Evolutionary conservation across 1,140 invertebrate genomes (phyloP).

Genomic region (Drosophila repletoides): DNA sequence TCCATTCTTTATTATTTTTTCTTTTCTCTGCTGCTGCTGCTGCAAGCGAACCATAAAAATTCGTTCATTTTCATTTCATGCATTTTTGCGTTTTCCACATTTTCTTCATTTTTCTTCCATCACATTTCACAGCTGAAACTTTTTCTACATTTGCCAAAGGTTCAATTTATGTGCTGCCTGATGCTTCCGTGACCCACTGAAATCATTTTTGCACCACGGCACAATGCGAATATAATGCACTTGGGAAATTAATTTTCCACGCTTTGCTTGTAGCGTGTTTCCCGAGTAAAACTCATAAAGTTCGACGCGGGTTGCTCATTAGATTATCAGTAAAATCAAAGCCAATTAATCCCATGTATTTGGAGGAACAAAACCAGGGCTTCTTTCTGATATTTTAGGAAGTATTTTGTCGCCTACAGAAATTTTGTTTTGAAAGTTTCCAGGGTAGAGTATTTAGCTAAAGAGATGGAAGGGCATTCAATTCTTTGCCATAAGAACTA

Average conservation of each 20-base stretch:
- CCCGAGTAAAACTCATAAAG: slow-evolving; percentile 42
- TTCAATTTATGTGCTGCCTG: slow-evolving; percentile 49
- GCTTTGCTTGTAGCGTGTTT: too few species aligned
- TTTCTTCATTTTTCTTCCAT: slow-evolving; percentile 26
- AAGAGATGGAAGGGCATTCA: too few species aligned
- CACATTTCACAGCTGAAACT: slow-evolving; percentile 39
- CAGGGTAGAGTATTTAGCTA: too few species aligned
- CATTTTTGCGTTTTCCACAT: slow-evolving; percentile 19
- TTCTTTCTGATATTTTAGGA: too few species aligned
- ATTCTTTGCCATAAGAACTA: too few species aligned
- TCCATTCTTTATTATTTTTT: neutral
- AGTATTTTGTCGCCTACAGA: too few species aligned
- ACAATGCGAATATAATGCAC: slow-evolving; percentile 62
- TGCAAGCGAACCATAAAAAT: slow-evolving; percentile 13
- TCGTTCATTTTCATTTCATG: slow-evolving; percentile 2
- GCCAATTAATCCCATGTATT: too few species aligned
- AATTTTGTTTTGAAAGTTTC: too few species aligned
- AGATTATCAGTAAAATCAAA: too few species aligned
- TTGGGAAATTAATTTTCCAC: slow-evolving; percentile 66
- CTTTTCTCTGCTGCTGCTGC: neutral
- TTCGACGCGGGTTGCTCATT: too few species aligned
- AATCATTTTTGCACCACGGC: slow-evolving; percentile 8
- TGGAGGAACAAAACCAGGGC: too few species aligned
- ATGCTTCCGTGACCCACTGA: slow-evolving; percentile 1
- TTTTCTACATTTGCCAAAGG: slow-evolving; percentile 53